These are phyloP conservation scores for Lasioglossum albipes DNA, from an alignment of 1,140 invertebrate species.

Conservation along the genomic window DNA sequence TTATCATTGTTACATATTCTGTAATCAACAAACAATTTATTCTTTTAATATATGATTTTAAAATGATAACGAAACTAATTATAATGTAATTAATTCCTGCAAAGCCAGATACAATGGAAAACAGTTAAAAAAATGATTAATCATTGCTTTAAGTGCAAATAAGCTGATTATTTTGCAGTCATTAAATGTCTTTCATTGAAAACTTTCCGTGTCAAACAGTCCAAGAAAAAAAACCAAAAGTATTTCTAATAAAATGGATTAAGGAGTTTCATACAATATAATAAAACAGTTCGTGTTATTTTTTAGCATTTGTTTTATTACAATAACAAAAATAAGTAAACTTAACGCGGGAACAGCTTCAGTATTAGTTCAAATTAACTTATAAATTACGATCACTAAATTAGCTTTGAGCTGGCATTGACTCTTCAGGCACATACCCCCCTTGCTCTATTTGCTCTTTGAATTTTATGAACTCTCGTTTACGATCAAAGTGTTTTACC, in stretches of 20 bases:
- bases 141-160: slow-evolving; percentile 42
- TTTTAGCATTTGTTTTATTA: slow-evolving; percentile 62
- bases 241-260: slow-evolving; percentile 42
- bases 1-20: slow-evolving; percentile 35
- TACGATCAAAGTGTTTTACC: slow-evolving; percentile 96
- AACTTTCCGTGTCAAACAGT: slow-evolving; percentile 16
- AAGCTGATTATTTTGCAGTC: slow-evolving; percentile 47
- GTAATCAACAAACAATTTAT: slow-evolving; percentile 42
- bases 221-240: slow-evolving; percentile 10
- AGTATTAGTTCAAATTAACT: slow-evolving; percentile 49
- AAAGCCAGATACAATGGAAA: slow-evolving; percentile 26
- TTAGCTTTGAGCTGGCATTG: slow-evolving; percentile 58
- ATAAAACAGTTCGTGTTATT: slow-evolving; percentile 58
- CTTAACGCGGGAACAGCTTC: slow-evolving; percentile 43
- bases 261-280: slow-evolving; percentile 50
- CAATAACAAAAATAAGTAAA: slow-evolving; percentile 47
- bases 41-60: background rate
- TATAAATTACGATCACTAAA: slow-evolving; percentile 47
- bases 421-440: slow-evolving; percentile 86
- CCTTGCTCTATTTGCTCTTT: slow-evolving; percentile 92
- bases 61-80: slow-evolving; percentile 15
- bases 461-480: slow-evolving; percentile 92
- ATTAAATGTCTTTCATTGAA: slow-evolving; percentile 32
- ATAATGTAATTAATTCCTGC: slow-evolving; percentile 26
- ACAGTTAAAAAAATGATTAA: slow-evolving; percentile 38